Evolutionary conservation across 2,888 invertebrate species (phyloP).

Genomic region (Linnaemya vulpina): DNA sequence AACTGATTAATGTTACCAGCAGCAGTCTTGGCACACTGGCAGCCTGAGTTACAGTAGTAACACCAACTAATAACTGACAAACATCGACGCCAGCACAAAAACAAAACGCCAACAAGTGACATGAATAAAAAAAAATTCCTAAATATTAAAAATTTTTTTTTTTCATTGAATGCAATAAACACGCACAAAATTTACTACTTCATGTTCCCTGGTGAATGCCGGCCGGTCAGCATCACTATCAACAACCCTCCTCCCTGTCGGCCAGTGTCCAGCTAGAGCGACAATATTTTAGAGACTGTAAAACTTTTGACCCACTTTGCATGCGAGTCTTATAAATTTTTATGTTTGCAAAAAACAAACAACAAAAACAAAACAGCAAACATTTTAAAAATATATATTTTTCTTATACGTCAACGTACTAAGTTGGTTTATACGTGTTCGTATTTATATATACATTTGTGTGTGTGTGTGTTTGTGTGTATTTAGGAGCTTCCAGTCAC

Average conservation of each 20-base stretch:
- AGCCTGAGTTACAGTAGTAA: slow-evolving; percentile 50
- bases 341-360: background rate
- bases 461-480: background rate
- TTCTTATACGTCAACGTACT: slow-evolving; percentile 31
- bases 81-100: slow-evolving; percentile 25
- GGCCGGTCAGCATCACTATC: background rate
- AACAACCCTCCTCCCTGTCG: slow-evolving; percentile 18
- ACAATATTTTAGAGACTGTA: slow-evolving; percentile 32
- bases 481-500: background rate
- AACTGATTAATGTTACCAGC: slow-evolving; percentile 68
- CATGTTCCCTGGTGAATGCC: background rate
- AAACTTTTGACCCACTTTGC: slow-evolving; percentile 63
- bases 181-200: slow-evolving; percentile 39
- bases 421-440: too few relatives aligned
- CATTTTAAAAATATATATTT: slow-evolving; percentile 26
- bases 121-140: background rate
- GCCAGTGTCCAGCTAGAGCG: slow-evolving; percentile 1
- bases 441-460: too few relatives aligned
- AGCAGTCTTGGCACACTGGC: slow-evolving; percentile 32
- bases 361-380: slow-evolving; percentile 1
- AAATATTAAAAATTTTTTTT: slow-evolving; percentile 39
- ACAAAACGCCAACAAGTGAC: slow-evolving; percentile 42
- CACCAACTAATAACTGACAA: slow-evolving; percentile 46
- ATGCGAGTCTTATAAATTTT: slow-evolving; percentile 31
- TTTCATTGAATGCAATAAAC: slow-evolving; percentile 55